Conservation (phyloP, 2,888 invertebrate species). For the Selenia dentaria region DNA sequence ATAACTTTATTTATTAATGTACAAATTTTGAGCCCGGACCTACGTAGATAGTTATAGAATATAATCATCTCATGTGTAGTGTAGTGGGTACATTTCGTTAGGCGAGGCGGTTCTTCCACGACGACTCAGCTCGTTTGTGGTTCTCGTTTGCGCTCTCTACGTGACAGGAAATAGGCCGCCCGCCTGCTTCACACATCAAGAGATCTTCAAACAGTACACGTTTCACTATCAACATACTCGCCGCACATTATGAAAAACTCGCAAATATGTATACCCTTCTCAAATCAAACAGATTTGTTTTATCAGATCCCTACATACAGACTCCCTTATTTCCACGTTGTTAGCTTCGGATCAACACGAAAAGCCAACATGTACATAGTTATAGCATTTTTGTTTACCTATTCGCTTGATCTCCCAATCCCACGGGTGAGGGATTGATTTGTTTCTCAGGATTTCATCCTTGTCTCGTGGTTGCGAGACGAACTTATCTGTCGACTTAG, state of each 20-base stretch:
- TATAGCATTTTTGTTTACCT: constrained; percentile 62
- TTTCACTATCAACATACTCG: constrained; percentile 13
- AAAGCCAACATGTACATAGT: constrained; percentile 44
- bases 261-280: constrained; percentile 30
- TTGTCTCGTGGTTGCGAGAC: constrained; percentile 55
- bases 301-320: constrained; percentile 21
- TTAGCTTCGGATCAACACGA: constrained; percentile 64
- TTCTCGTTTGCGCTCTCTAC: constrained; percentile 58
- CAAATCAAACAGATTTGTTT: constrained; percentile 37
- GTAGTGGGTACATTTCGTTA: constrained; percentile 22
- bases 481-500: constrained; percentile 75
- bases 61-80: constrained; percentile 16
- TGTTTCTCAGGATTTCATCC: constrained; percentile 66
- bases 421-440: constrained; percentile 65
- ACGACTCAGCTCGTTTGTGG: constrained; percentile 50
- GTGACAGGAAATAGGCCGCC: constrained; percentile 62
- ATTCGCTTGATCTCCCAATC: constrained; percentile 62
- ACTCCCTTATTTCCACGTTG: constrained; percentile 58
- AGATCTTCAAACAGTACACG: constrained; percentile 37
- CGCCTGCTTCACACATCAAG: constrained; percentile 38
- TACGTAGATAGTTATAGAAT: background rate
- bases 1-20: background rate
- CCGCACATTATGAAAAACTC: constrained; percentile 34
- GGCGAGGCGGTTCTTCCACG: constrained; percentile 25
- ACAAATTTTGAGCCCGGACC: no score